Percentiles rank a stretch among this genome's conserved stretches.
These are phyloP conservation scores for Arctocebus calabarensis DNA, from an alignment of 2,797 vertebrate genomes.

Conservation along the genomic window DNA sequence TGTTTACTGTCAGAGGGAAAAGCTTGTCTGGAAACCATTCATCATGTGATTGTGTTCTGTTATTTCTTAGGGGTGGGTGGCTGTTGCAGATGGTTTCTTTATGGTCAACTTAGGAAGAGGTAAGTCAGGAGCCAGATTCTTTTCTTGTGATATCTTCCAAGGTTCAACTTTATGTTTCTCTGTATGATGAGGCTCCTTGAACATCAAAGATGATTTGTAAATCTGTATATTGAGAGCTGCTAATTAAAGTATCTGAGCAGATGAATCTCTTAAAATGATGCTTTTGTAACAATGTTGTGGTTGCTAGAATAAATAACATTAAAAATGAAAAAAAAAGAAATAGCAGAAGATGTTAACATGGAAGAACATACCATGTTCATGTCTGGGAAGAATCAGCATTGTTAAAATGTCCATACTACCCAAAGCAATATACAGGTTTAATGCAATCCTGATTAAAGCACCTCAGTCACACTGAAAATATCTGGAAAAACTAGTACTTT, in stretches of 20 bases:
- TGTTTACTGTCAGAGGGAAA: too few relatives aligned
- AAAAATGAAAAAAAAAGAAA: not conserved
- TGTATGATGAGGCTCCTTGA: conserved; percentile 10
- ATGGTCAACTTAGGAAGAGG: not conserved
- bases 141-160: conserved; percentile 11
- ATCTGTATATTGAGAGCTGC: conserved; percentile 21
- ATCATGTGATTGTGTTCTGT: not conserved
- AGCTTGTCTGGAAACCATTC: not conserved
- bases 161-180: not conserved
- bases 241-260: not conserved
- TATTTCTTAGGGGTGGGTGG: not conserved
- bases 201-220: conserved; percentile 28
- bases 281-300: conserved; percentile 36
- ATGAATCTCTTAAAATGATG: not conserved
- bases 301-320: conserved; percentile 59
- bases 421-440: not conserved
- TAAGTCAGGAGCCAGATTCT: not conserved
- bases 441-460: too few relatives aligned
- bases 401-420: not conserved
- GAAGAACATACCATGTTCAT: too few relatives aligned
- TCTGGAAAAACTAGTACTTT: too few relatives aligned
- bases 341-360: too few relatives aligned
- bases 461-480: not conserved
- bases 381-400: too few relatives aligned
- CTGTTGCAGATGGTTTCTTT: conserved; percentile 17